phyloP scores from a whole-genome alignment of 2,888 invertebrate genomes.

The Labia minor region DNA sequence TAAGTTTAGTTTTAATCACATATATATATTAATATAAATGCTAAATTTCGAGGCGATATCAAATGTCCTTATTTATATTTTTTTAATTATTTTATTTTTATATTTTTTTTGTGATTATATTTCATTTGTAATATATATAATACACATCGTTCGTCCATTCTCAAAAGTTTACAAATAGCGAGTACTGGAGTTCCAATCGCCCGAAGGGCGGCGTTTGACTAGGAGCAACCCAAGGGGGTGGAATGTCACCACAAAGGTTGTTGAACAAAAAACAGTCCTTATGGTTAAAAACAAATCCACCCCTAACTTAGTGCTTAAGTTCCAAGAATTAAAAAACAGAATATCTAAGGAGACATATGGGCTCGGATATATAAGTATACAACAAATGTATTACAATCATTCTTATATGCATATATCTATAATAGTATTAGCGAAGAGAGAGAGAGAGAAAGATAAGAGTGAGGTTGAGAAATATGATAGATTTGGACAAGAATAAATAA shows the following conservation, averaged over 20 bases:
- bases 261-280: background rate
- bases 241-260: background rate
- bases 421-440: background rate
- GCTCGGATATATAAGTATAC: constrained; percentile 13
- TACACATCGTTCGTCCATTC: constrained; percentile 1
- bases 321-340: background rate
- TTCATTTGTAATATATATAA: constrained; percentile 1
- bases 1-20: too few relatives aligned
- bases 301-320: too few relatives aligned
- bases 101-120: background rate
- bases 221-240: background rate
- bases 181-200: constrained; percentile 13
- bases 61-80: background rate
- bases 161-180: constrained; percentile 9
- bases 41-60: background rate
- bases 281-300: background rate
- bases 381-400: background rate
- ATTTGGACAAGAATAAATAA: background rate
- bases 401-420: constrained; percentile 13
- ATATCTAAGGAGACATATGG: constrained; percentile 13
- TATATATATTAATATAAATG: too few relatives aligned
- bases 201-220: constrained; percentile 13
- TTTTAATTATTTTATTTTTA: background rate
- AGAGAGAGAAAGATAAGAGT: background rate
- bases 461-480: background rate